A percentile compares a stretch with the other conserved stretches of the same genome.
These are phyloP conservation scores for Erinaceus europaeus DNA, from an alignment of 2,113 vertebrate genomes.

Conservation along the genomic window DNA sequence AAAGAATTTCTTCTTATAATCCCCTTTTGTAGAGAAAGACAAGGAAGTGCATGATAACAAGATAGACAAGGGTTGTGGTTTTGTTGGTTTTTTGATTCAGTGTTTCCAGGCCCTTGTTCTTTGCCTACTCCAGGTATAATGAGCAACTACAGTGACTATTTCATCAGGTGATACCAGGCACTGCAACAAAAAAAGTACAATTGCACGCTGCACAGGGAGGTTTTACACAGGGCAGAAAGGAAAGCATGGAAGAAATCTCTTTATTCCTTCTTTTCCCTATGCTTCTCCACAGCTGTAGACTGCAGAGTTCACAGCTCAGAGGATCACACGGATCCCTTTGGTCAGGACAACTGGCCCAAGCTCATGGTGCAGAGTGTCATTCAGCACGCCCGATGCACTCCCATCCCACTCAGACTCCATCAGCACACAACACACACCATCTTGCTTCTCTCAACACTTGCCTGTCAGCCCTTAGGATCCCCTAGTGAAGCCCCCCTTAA, in stretches of 20 bases:
- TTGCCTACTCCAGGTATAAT: neutral
- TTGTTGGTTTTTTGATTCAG: neutral
- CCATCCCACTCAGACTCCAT: conserved; percentile 6
- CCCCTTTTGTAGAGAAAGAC: neutral
- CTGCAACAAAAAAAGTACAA: neutral
- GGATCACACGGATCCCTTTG: conserved; percentile 45
- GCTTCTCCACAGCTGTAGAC: neutral
- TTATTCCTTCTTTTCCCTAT: conserved; percentile 32
- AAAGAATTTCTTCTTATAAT: too few species aligned
- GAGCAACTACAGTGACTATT: conserved; percentile 32
- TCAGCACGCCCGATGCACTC: conserved; percentile 60
- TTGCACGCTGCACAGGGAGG: conserved; percentile 10
- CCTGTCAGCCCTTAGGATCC: conserved; percentile 47
- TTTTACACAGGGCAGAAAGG: conserved; percentile 7
- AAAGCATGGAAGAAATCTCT: conserved; percentile 51
- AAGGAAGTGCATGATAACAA: neutral
- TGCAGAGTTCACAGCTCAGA: conserved; percentile 1
- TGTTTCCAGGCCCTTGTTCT: neutral
- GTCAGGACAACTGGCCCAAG: conserved; percentile 67
- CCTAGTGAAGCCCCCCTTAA: conserved; percentile 33
- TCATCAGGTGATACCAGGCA: conserved; percentile 7
- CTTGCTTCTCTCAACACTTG: conserved; percentile 76
- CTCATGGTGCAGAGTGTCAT: conserved; percentile 50
- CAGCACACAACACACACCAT: conserved; percentile 58
- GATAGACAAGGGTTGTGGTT: neutral